Percentiles rank a stretch among this genome's conserved stretches.
phyloP scores from a whole-genome alignment of 92 coral and sea anemone genomes.

The Phenganax stokvisi region DNA sequence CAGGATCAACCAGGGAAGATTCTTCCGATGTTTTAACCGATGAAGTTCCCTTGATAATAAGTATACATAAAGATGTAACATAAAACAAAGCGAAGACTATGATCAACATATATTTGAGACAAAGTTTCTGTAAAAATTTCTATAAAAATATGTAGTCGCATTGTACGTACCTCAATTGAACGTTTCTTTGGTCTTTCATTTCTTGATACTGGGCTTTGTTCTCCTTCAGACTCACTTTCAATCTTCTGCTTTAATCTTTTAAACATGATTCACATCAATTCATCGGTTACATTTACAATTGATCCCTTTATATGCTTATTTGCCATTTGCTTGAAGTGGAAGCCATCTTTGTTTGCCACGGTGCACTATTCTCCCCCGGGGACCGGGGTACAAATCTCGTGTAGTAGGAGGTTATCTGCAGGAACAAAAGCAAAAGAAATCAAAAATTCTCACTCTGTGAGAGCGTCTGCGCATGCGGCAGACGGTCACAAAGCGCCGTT shows the following conservation, averaged over 20 bases:
- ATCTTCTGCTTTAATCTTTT: slow-evolving; percentile 89
- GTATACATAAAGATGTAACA: neutral
- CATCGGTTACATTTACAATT: slow-evolving; percentile 42
- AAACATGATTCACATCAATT: slow-evolving; percentile 66
- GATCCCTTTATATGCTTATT: slow-evolving; percentile 29
- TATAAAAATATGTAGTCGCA: neutral
- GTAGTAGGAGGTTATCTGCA: no score
- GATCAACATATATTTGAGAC: neutral
- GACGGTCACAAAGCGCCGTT: no score
- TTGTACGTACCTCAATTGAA: slow-evolving; percentile 10
- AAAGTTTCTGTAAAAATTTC: neutral
- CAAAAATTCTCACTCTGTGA: no score
- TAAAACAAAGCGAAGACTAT: neutral
- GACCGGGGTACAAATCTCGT: neutral
- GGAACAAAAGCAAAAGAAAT: no score
- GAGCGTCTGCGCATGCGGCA: no score
- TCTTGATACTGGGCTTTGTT: slow-evolving; percentile 58
- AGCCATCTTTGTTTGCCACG: slow-evolving; percentile 87
- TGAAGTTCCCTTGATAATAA: slow-evolving; percentile 20
- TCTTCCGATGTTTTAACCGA: neutral
- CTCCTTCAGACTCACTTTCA: slow-evolving; percentile 92
- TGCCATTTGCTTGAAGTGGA: slow-evolving; percentile 48
- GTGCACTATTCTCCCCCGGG: slow-evolving; percentile 6
- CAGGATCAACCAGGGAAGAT: slow-evolving; percentile 22
- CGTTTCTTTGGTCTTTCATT: slow-evolving; percentile 18